Conservation (phyloP, 2,888 invertebrate genomes). For the Epistrophe eligans region DNA sequence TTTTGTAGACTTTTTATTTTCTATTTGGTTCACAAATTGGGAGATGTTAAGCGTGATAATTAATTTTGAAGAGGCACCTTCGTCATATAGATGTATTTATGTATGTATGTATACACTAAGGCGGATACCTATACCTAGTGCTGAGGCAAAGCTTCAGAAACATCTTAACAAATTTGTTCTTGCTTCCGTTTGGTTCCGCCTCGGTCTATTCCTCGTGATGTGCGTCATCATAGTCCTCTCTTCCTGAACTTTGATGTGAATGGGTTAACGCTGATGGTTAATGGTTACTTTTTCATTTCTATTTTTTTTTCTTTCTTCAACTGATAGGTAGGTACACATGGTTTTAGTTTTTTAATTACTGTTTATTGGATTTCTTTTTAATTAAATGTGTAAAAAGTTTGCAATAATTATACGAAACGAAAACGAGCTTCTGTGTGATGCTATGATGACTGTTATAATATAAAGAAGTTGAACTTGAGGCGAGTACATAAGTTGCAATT, state of each 20-base stretch:
- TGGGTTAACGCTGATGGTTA: conserved; percentile 65
- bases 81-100: not conserved
- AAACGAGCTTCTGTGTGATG: conserved; percentile 1
- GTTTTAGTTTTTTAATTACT: conserved; percentile 75
- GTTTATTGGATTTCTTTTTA: conserved; percentile 75
- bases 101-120: not conserved
- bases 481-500: conserved; percentile 74
- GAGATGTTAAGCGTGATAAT: conserved; percentile 76
- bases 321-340: conserved; percentile 46
- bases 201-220: not conserved
- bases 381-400: conserved; percentile 73
- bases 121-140: conserved; percentile 9
- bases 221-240: conserved; percentile 18
- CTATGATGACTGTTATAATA: conserved; percentile 7
- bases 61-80: conserved; percentile 69
- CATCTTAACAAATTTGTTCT: conserved; percentile 45
- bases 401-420: conserved; percentile 61
- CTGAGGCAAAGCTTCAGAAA: conserved; percentile 14
- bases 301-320: not conserved
- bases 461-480: conserved; percentile 60
- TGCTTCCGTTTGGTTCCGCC: conserved; percentile 29
- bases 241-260: conserved; percentile 65
- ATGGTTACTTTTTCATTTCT: conserved; percentile 54
- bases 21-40: conserved; percentile 71
- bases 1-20: conserved; percentile 7